phyloP scores from a whole-genome alignment of 2,797 vertebrate species.

The Rhynchotus rufescens region DNA sequence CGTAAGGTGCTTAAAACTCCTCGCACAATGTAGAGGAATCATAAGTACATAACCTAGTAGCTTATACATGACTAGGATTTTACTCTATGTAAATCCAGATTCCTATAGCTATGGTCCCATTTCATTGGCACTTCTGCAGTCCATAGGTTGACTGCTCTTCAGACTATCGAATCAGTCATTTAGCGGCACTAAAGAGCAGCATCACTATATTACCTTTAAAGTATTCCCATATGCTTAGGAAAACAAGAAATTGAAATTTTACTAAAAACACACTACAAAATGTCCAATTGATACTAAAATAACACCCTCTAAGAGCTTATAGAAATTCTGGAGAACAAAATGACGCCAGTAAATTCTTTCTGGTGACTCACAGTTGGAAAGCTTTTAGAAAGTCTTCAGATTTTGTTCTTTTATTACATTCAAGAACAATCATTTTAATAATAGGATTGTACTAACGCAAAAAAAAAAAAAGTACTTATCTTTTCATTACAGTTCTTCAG shows the following conservation, averaged over 20 bases:
- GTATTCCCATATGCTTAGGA: not conserved
- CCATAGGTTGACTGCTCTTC: not conserved
- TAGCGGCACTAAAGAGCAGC: not conserved
- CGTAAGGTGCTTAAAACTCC: not conserved
- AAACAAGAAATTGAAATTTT: not conserved
- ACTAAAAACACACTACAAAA: not conserved
- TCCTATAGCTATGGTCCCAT: not conserved
- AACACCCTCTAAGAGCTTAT: not conserved
- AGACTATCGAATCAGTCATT: not conserved
- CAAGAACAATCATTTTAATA: not conserved
- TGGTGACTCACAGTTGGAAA: not conserved
- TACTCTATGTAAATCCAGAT: not conserved
- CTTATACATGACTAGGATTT: not conserved
- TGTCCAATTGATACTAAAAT: not conserved
- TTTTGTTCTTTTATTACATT: not conserved
- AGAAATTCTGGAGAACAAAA: not conserved
- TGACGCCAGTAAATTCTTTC: not conserved
- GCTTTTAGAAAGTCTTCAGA: constrained; percentile 18
- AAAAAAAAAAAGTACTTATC: not conserved
- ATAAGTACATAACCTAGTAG: not conserved
- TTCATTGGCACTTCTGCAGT: not conserved
- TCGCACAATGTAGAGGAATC: not conserved
- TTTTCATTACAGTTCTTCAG: not conserved
- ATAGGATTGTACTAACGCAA: not conserved
- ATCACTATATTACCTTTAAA: not conserved